Evolutionary conservation across 2,888 invertebrate genomes (phyloP), one percentile per base, ranked within the genome.

Genomic region (Apodemia mormo): DNA sequence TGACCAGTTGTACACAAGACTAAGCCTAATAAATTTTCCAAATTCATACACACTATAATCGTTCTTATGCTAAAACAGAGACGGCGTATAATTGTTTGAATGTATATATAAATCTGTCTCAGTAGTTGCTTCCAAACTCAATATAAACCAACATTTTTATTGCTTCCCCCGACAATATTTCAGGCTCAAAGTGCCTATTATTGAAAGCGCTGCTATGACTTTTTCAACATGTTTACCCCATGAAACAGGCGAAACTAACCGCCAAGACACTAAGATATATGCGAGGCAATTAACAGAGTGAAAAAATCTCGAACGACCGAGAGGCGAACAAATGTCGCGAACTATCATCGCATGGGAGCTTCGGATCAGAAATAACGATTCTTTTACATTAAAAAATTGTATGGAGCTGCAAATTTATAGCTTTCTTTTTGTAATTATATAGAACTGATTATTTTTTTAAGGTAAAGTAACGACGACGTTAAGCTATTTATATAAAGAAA

Each of bases 291-390:
- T 90, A 91, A 86, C 82, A 77, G 76, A 76, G 79, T 82, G 85
- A 87, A 89, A 89, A 90, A 89, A 87, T 79, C 77, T 58, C 77
- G 77, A 76, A 79, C 77, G 78, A 73, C 75, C 76, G 72, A 71
- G 73, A 72, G 76, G 76, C 79, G 80, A 78, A 78, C 84, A 82
- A 85, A 83, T 83, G 86, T 84, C 85, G 82, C 79, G 80, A 81
- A 81, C 84, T 83, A 83, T 84, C 90, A 81, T 84, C 83, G 87
- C 85, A 88, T 88, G 90, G 86, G 88, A 77, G 87, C 85, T 80
- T 74, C 68, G 72, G 79, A 81, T 82, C 86, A 82, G 80, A 84
- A 90, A 91, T 85, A 85, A 81, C 79, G 73, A 74, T 75, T 72
- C 73, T 74, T 75, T 76, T 71, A 75, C 71, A 43, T 68, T 30